Base-by-base conservation (phyloP, 2,113 vertebrate species). In the Sinocyclocheilus maitianheensis region DNA sequence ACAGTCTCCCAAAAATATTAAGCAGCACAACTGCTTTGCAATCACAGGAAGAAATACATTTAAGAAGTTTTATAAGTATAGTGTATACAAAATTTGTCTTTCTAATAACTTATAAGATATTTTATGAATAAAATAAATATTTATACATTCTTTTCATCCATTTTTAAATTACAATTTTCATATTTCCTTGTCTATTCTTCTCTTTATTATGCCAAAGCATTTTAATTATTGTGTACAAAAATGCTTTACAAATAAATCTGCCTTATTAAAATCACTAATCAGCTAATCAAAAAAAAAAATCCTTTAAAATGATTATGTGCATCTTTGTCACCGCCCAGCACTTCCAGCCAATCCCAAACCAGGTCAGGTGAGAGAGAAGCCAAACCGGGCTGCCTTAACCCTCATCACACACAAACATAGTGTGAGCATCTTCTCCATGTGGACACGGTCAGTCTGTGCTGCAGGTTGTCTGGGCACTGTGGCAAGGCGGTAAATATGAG, bases 251-350 rank as follows among this genome's bases (percentile, higher is more conserved):
- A 34, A 67, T 16, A 7, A 34, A 69, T 30, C 16, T 69, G 6
- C 26, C 65, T 34, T 34, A 62, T 62, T 62, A 72, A 43, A 72
- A 22, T 1, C 20, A 12, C 20, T 12, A n/a, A 72, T 43, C 10
- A 43, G 37, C 69, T 24, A 75, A 76, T 48, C 11, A 7, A 76
- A 34, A 34, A 34, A 34, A 34, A 75, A 67, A 48, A 48, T 74
- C 51, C 16, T 81, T 85, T 98, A 97, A 99, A 97, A 97, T 97
- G 96, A 99, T 98, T 99, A 98, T 97, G 96, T 12, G n/a, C 96
- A 98, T 98, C 96, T 96, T 95, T 97, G 96, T 97, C 96, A 96
- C 94, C 93, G 94, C 94, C 90, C 95, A 97, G 96, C 96, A 95
- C 97, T 96, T 96, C 94, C 2, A 92, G 94, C 94, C 84, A 95